phyloP scores from a whole-genome alignment of 2,113 vertebrate genomes.

The Neodontobutis hainanensis region DNA sequence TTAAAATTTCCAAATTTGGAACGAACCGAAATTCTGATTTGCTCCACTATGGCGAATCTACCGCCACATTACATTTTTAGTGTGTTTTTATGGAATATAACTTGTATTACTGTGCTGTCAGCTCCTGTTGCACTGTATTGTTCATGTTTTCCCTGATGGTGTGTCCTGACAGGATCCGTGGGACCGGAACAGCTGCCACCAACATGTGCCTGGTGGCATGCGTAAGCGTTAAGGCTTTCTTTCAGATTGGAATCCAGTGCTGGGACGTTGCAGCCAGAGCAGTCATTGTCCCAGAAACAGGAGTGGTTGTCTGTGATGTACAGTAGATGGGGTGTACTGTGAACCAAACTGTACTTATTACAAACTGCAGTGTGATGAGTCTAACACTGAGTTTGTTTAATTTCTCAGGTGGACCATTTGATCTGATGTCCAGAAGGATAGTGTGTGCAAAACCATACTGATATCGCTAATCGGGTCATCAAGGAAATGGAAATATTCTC shows the following conservation, averaged over 20 bases:
- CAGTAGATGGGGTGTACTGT: conserved; percentile 75
- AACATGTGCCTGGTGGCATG: conserved; percentile 92
- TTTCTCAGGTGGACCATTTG: conserved; percentile 84
- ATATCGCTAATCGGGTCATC: conserved; percentile 83
- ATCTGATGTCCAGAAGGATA: conserved; percentile 92
- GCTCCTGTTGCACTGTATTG: neutral
- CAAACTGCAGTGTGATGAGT: neutral
- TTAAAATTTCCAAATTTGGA: conserved; percentile 89
- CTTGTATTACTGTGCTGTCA: neutral
- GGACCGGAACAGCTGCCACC: conserved; percentile 88
- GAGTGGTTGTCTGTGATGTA: conserved; percentile 83
- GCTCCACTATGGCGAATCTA: conserved; percentile 90
- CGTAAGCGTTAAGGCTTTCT: conserved; percentile 88
- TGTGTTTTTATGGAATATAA: conserved; percentile 71
- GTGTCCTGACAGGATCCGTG: conserved; percentile 80
- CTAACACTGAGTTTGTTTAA: neutral
- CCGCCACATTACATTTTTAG: conserved; percentile 87
- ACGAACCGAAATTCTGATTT: conserved; percentile 84
- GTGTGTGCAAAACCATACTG: conserved; percentile 81
- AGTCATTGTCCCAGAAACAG: conserved; percentile 87
- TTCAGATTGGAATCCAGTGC: conserved; percentile 92
- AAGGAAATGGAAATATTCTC: conserved; percentile 86
- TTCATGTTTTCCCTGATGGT: neutral
- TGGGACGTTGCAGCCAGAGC: conserved; percentile 92
- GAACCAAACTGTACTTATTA: neutral